These are phyloP conservation scores for Oscheius sp. DNA, from an alignment of 2,888 invertebrate species.

Conservation along the genomic window DNA sequence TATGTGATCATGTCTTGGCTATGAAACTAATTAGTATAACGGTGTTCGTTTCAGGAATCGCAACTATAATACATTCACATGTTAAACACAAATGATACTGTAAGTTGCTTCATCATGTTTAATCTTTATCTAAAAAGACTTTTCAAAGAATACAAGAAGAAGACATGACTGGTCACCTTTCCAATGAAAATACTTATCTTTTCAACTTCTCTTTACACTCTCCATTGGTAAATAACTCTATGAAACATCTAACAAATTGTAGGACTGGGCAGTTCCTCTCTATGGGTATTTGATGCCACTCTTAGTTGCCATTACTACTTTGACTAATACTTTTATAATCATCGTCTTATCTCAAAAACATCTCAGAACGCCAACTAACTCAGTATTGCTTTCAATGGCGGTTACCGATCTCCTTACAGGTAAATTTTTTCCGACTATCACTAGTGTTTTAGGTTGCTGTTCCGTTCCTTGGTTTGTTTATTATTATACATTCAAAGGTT, in stretches of 20 bases:
- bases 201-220: slow-evolving; percentile 7
- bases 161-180: neutral
- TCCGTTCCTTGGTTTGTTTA: slow-evolving; percentile 63
- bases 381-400: slow-evolving; percentile 62
- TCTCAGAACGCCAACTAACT: slow-evolving; percentile 65
- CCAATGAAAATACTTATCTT: slow-evolving; percentile 9
- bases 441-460: slow-evolving; percentile 43
- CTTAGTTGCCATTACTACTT: slow-evolving; percentile 46
- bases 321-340: slow-evolving; percentile 59
- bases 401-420: slow-evolving; percentile 62
- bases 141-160: no score
- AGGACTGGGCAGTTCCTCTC: slow-evolving; percentile 56
- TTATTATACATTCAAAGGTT: slow-evolving; percentile 63
- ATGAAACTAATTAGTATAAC: neutral
- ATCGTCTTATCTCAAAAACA: slow-evolving; percentile 53
- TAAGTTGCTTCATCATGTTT: neutral
- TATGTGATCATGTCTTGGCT: neutral
- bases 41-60: slow-evolving; percentile 20
- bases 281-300: slow-evolving; percentile 62
- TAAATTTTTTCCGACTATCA: neutral
- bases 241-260: neutral
- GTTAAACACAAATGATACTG: slow-evolving; percentile 1
- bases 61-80: neutral
- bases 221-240: neutral
- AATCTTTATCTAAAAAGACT: neutral